phyloP scores from a whole-genome alignment of 2,888 invertebrate species.

The Portevinia maculata region DNA sequence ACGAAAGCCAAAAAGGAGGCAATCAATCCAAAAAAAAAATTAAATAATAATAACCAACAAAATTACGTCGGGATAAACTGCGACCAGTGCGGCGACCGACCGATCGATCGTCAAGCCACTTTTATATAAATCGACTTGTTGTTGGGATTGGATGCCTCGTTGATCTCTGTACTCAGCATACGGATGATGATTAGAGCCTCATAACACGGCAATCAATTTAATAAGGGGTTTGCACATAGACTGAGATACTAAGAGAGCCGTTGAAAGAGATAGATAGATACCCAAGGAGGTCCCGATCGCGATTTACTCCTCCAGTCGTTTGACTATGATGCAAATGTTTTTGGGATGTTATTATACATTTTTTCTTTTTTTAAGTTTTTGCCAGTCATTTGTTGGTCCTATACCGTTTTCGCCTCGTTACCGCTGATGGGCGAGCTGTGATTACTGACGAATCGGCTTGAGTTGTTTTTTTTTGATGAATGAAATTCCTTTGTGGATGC shows the following conservation, averaged over 20 bases:
- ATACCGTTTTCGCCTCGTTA: slow-evolving; percentile 74
- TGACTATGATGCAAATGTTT: slow-evolving; percentile 65
- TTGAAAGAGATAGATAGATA: slow-evolving; percentile 17
- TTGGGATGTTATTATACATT: slow-evolving; percentile 56
- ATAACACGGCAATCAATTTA: slow-evolving; percentile 79
- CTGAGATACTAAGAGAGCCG: background rate
- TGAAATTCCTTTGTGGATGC: slow-evolving; percentile 67
- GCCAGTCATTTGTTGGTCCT: slow-evolving; percentile 60
- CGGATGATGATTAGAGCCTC: slow-evolving; percentile 77
- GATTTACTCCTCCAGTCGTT: slow-evolving; percentile 47
- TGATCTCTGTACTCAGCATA: slow-evolving; percentile 66
- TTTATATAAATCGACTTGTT: slow-evolving; percentile 69
- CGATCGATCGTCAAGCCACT: slow-evolving; percentile 72
- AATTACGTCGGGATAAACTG: slow-evolving; percentile 72
- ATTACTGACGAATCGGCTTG: slow-evolving; percentile 69
- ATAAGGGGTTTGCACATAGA: slow-evolving; percentile 75
- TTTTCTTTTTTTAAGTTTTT: slow-evolving; percentile 32
- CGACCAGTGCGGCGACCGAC: slow-evolving; percentile 49
- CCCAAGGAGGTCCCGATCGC: slow-evolving; percentile 63
- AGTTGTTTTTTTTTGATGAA: slow-evolving; percentile 9
- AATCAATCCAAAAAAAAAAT: slow-evolving; percentile 33
- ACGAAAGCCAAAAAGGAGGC: slow-evolving; percentile 10
- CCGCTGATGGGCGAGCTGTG: slow-evolving; percentile 69
- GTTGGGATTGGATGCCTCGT: slow-evolving; percentile 62
- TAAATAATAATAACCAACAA: slow-evolving; percentile 73